Conservation (phyloP, 2,113 vertebrate genomes). For the Mormyrus iriodes region DNA sequence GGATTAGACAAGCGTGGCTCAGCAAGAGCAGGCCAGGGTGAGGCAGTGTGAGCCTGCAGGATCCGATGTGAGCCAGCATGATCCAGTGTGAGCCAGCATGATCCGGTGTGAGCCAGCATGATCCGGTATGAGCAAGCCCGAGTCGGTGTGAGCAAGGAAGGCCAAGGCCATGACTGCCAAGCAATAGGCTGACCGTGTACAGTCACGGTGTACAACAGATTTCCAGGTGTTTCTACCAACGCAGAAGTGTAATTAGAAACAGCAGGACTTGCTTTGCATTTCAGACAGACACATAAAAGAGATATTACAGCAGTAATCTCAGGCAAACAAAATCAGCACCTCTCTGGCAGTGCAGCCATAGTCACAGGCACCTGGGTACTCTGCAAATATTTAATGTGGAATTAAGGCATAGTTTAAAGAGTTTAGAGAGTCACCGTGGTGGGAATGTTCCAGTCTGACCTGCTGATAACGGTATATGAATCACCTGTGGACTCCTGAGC, state of each 20-base stretch:
- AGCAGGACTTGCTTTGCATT: background rate
- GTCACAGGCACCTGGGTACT: background rate
- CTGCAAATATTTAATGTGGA: background rate
- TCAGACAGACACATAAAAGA: background rate
- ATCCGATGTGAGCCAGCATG: background rate
- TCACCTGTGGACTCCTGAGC: background rate
- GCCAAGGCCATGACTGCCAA: background rate
- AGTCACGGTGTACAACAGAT: background rate
- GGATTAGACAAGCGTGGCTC: background rate
- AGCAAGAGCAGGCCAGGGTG: background rate
- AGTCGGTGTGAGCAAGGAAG: background rate
- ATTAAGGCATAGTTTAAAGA: background rate
- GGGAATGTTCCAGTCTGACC: background rate
- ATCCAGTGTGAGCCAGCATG: background rate
- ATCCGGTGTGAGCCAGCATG: background rate
- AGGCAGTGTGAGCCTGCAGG: background rate
- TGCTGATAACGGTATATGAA: background rate
- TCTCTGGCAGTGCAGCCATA: background rate
- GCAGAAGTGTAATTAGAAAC: background rate
- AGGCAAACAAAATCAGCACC: background rate
- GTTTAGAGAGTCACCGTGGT: background rate
- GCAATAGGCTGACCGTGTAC: background rate
- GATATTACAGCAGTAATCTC: background rate
- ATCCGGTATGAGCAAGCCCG: too few species aligned
- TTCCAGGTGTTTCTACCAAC: background rate